These are phyloP conservation scores for Lepas anatifera DNA, from an alignment of 2,888 invertebrate genomes.

Conservation along the genomic window DNA sequence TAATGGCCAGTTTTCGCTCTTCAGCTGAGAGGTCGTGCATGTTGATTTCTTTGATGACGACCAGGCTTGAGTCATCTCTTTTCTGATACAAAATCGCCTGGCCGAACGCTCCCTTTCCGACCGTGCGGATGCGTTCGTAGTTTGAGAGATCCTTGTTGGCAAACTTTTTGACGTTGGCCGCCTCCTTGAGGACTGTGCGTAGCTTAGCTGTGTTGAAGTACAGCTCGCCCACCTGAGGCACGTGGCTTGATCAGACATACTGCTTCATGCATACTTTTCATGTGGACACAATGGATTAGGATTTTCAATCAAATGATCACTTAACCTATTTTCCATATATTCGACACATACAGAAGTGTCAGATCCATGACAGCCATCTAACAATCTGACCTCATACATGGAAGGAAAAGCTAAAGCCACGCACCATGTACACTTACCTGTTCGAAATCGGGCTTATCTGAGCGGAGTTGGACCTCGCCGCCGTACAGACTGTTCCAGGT, in stretches of 20 bases:
- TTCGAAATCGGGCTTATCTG: constrained; percentile 15
- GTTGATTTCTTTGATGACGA: constrained; percentile 62
- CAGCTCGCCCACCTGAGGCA: constrained; percentile 28
- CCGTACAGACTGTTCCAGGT: constrained; percentile 27
- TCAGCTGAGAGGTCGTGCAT: constrained; percentile 51
- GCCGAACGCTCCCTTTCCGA: constrained; percentile 58
- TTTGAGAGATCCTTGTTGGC: constrained; percentile 21
- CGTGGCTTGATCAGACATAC: too few relatives aligned
- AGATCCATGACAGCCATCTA: too few relatives aligned
- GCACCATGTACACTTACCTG: too few relatives aligned
- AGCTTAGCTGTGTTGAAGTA: constrained; percentile 28
- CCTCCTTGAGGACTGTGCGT: constrained; percentile 25
- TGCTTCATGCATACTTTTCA: too few relatives aligned
- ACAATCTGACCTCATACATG: too few relatives aligned
- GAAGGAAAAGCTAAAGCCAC: too few relatives aligned
- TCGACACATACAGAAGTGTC: too few relatives aligned
- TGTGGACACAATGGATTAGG: too few relatives aligned
- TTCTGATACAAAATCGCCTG: constrained; percentile 53
- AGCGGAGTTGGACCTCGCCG: constrained; percentile 23
- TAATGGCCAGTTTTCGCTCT: constrained; percentile 53
- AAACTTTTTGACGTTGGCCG: constrained; percentile 24
- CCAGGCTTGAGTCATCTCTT: constrained; percentile 47
- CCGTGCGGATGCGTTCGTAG: constrained; percentile 48
- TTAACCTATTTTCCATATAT: too few relatives aligned
- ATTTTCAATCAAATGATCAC: too few relatives aligned